Conservation (phyloP, 2,113 vertebrate species). For the Festucalex cinctus region DNA sequence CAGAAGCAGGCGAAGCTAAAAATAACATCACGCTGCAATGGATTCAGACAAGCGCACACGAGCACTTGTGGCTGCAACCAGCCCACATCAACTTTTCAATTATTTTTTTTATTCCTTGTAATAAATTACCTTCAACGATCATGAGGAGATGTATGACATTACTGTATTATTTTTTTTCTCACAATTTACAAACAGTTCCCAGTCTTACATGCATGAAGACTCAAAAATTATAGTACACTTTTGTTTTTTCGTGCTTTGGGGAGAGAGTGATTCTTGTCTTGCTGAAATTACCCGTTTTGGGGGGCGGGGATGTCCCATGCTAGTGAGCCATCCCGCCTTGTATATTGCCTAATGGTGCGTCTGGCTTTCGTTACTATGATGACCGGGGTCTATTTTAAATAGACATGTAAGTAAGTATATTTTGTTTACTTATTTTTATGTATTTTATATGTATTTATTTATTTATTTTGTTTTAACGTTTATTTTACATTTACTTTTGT, state of each 20-base stretch:
- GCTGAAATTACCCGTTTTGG: neutral
- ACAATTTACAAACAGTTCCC: neutral
- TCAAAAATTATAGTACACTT: too few relatives aligned
- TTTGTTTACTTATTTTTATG: too few relatives aligned
- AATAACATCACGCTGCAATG: conserved; percentile 24
- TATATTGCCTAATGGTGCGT: too few relatives aligned
- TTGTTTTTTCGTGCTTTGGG: neutral
- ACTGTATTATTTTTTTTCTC: neutral
- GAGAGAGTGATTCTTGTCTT: too few relatives aligned
- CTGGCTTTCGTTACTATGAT: too few relatives aligned
- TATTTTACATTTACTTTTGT: too few relatives aligned
- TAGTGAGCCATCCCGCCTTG: too few relatives aligned
- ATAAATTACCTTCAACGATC: neutral
- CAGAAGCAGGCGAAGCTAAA: conserved; percentile 35
- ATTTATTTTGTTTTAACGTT: too few relatives aligned
- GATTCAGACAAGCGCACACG: conserved; percentile 9
- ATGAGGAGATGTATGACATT: neutral
- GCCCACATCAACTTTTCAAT: neutral
- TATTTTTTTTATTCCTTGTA: neutral
- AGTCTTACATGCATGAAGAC: neutral
- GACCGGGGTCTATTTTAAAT: too few relatives aligned
- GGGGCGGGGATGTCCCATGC: neutral
- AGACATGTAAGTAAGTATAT: too few relatives aligned
- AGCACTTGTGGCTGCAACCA: conserved; percentile 12
- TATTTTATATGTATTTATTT: too few relatives aligned